These are phyloP conservation scores for Gymnoscopelus microlampas DNA, from an alignment of 2,797 vertebrate species.

Conservation along the genomic window DNA sequence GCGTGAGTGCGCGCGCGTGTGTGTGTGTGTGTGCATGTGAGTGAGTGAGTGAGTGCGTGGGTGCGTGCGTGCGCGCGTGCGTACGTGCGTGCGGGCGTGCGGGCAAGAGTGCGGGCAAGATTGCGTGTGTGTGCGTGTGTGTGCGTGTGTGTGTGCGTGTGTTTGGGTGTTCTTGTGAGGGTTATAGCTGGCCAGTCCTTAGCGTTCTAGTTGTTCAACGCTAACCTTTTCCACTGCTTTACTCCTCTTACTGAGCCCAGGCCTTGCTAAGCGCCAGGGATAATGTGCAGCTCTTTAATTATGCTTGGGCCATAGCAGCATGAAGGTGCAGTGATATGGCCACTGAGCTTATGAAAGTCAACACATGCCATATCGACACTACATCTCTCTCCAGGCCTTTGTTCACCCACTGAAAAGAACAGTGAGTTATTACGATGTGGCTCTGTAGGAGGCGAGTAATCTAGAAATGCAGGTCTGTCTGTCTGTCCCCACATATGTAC, in stretches of 20 bases:
- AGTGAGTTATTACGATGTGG: slow-evolving; percentile 23
- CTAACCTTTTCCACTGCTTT: slow-evolving; percentile 73
- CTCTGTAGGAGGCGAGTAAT: too few relatives aligned
- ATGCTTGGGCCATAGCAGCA: slow-evolving; percentile 29
- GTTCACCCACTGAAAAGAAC: slow-evolving; percentile 29
- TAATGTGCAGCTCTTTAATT: slow-evolving; percentile 68
- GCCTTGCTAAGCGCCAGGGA: slow-evolving; percentile 55
- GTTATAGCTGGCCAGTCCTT: slow-evolving; percentile 45
- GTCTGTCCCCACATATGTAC: slow-evolving; percentile 4
- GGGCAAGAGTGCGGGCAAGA: not conserved
- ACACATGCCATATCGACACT: slow-evolving; percentile 6
- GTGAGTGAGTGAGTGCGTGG: too few relatives aligned
- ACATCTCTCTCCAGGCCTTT: not conserved
- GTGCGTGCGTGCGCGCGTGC: not conserved
- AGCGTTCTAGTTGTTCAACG: slow-evolving; percentile 48
- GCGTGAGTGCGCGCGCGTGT: not conserved
- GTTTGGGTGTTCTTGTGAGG: slow-evolving; percentile 27
- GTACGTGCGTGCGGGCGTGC: too few relatives aligned
- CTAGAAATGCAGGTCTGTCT: too few relatives aligned
- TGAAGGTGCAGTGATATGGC: slow-evolving; percentile 40
- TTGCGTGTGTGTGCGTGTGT: slow-evolving; percentile 2
- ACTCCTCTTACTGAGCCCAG: slow-evolving; percentile 43
- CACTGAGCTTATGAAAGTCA: slow-evolving; percentile 38
- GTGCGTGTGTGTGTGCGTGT: slow-evolving; percentile 36
- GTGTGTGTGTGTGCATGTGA: too few relatives aligned